Base-by-base conservation (phyloP, 1,140 invertebrate genomes). In the Batillaria attramentaria region DNA sequence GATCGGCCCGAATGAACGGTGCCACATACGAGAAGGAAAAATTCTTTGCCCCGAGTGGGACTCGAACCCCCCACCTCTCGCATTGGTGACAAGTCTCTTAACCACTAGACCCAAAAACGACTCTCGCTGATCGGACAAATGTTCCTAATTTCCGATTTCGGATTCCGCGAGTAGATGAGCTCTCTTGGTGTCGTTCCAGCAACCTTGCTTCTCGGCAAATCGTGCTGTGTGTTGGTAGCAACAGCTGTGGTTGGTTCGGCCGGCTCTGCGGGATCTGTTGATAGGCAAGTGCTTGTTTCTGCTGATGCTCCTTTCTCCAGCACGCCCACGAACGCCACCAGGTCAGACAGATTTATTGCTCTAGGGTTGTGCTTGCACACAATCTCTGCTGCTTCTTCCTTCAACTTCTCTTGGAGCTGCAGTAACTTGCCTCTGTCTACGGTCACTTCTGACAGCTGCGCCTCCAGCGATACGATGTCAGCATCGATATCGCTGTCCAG, bases 391-490 rank as follows among this genome's bases (percentile, higher is more conserved):
- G 24, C 0, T 10, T 46, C n/a, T 3, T 43, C 50, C 2, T 13
- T 70, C 42, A 70, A 42, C 41, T 70, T 42, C 13, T 70, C 33
- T 42, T 31, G 37, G 16, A 70, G 13, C 39, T 31, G 41, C 8
- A n/a, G 6, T 8, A 70, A 5, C 8, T 70, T 42, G 4, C 10
- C 3, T 3, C 0, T 31, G 8, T 70, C 42, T 31, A 43, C 10
- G 10, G 39, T 24, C 13, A 3, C 18, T 5, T 5, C 33, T 16
- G 43, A 31, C 68, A 70, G n/a, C 68, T 70, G 41, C 28, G 20
- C 41, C 50, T 70, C 68, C 39, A 70, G 68, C 28, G 6, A 5
- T 13, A 70, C 68, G 33, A 70, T n/a, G 68, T 70, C 68, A 10
- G 68, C 42, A 18, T 43, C 68, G n/a, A 8, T 70, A 28, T 31